Conservation (phyloP, 23 tunicate genomes). For the Phallusia fumigata region DNA sequence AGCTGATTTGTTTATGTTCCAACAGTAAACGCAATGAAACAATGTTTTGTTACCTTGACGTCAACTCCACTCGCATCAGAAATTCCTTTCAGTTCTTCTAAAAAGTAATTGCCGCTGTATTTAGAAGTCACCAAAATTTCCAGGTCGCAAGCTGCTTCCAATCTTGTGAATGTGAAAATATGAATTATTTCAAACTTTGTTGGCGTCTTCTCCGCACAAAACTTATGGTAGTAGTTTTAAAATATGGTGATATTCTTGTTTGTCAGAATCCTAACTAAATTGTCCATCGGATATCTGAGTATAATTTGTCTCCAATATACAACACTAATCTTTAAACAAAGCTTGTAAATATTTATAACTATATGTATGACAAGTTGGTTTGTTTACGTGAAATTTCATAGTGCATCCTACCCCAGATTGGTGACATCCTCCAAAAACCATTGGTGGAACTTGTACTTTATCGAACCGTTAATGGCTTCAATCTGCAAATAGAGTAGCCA, state of each 20-base stretch:
- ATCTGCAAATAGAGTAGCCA: too few species aligned
- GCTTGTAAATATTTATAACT: too few species aligned
- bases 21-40: too few species aligned
- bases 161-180: conserved; percentile 1
- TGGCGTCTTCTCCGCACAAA: too few species aligned
- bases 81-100: conserved; percentile 85
- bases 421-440: conserved; percentile 90
- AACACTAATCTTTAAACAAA: too few species aligned
- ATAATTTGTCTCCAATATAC: too few species aligned
- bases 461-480: conserved; percentile 75
- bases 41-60: conserved; percentile 38
- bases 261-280: too few species aligned
- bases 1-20: too few species aligned
- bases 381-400: neutral
- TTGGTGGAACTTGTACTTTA: conserved; percentile 43
- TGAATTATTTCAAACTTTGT: too few species aligned
- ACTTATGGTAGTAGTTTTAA: too few species aligned
- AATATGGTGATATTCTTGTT: too few species aligned
- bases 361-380: neutral
- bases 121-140: conserved; percentile 71
- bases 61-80: conserved; percentile 78
- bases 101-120: conserved; percentile 73
- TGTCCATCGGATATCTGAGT: too few species aligned
- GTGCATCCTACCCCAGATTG: conserved; percentile 55
- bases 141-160: conserved; percentile 77